Evolutionary conservation across 2,888 invertebrate species (phyloP).

Genomic region (Dryomyza anilis): DNA sequence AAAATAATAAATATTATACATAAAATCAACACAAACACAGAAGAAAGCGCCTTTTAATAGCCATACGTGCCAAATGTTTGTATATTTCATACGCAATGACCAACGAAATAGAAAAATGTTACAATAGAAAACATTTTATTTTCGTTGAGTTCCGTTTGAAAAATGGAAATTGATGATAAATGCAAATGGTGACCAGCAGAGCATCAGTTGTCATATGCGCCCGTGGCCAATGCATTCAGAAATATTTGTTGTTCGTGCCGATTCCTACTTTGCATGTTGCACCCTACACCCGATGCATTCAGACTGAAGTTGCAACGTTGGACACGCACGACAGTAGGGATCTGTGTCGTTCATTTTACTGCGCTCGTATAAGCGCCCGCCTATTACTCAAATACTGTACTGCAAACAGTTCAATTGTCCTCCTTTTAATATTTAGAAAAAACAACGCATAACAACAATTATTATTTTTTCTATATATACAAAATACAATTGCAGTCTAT

Average conservation of each 20-base stretch:
- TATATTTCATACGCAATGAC: not conserved
- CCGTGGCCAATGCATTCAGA: not conserved
- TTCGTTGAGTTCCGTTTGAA: conserved; percentile 40
- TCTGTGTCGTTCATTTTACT: too few species aligned
- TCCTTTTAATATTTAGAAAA: too few species aligned
- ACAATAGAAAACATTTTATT: not conserved
- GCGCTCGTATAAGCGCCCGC: too few species aligned
- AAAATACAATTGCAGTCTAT: not conserved
- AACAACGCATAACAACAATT: too few species aligned
- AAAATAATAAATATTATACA: not conserved
- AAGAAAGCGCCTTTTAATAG: conserved; percentile 1
- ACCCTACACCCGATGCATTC: too few species aligned
- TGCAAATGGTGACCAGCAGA: conserved; percentile 42
- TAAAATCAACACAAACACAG: not conserved
- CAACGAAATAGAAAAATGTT: not conserved
- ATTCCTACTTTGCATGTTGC: not conserved
- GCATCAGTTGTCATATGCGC: conserved; percentile 41
- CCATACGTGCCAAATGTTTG: not conserved
- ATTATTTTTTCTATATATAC: conserved; percentile 6
- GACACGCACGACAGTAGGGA: too few species aligned
- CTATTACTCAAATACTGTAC: too few species aligned
- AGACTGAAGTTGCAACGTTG: too few species aligned
- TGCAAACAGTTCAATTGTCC: too few species aligned
- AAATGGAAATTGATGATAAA: conserved; percentile 56
- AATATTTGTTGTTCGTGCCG: not conserved